Evolutionary conservation across 2,888 invertebrate genomes (phyloP).

Genomic region (Ophion costatus): DNA sequence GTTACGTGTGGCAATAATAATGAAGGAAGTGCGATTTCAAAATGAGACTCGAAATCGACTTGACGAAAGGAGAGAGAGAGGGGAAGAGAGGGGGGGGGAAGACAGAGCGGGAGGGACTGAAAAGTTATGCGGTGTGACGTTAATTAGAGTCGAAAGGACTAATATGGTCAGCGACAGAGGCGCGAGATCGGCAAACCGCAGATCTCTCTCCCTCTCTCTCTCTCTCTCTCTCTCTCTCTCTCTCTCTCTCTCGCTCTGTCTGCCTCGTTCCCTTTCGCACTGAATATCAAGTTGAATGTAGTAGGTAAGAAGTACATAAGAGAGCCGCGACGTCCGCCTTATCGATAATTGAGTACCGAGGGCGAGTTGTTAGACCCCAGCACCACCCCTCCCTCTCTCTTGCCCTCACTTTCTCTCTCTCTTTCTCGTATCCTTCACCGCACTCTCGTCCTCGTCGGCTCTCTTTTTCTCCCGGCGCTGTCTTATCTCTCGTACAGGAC

Average conservation of each 20-base stretch:
- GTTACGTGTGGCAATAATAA: constrained; percentile 23
- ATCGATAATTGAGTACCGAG: constrained; percentile 65
- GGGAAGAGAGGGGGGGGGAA: neutral
- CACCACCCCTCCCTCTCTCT: constrained; percentile 17
- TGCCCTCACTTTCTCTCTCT: constrained; percentile 4
- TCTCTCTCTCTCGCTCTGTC: constrained; percentile 26
- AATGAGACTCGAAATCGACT: constrained; percentile 6
- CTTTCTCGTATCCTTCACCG: constrained; percentile 11
- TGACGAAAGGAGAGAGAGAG: neutral
- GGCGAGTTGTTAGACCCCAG: constrained; percentile 52
- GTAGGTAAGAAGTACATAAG: constrained; percentile 45
- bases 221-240: constrained; percentile 40
- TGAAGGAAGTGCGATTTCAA: constrained; percentile 26
- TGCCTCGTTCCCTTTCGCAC: constrained; percentile 21
- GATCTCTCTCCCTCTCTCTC: constrained; percentile 29
- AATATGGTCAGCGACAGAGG: constrained; percentile 49
- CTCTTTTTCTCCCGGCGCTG: constrained; percentile 4
- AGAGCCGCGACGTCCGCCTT: constrained; percentile 56
- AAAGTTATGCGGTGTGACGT: constrained; percentile 49
- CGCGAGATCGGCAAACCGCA: constrained; percentile 45
- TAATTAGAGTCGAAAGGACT: constrained; percentile 62
- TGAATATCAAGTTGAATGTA: constrained; percentile 30
- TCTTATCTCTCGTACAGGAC: constrained; percentile 60
- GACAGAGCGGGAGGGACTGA: constrained; percentile 14
- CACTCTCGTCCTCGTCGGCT: neutral